Conservation (phyloP, 2,888 invertebrate species). For the Caenorhabditis macrosperma region DNA sequence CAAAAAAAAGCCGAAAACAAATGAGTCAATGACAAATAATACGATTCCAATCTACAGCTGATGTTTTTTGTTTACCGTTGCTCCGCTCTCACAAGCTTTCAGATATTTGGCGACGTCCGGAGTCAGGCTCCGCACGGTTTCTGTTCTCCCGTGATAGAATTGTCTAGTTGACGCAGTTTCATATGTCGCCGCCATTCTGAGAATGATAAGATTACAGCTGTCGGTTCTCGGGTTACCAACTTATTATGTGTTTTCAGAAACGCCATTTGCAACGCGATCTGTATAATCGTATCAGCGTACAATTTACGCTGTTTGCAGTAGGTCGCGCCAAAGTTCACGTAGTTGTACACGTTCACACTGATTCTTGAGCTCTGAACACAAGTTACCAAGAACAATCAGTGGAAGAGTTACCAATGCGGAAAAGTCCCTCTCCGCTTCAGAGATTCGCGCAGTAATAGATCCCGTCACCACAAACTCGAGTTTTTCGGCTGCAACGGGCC, state of each 20-base stretch:
- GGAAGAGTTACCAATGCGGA: slow-evolving; percentile 43
- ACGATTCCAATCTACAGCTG: neutral
- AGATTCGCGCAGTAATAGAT: slow-evolving; percentile 18
- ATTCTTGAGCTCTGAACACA: slow-evolving; percentile 32
- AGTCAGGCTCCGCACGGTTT: slow-evolving; percentile 85
- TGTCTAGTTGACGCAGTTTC: slow-evolving; percentile 85
- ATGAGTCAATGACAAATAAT: no score
- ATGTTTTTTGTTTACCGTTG: slow-evolving; percentile 23
- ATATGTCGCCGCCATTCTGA: slow-evolving; percentile 84
- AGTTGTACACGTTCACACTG: slow-evolving; percentile 45
- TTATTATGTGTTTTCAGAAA: slow-evolving; percentile 83
- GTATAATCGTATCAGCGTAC: slow-evolving; percentile 85
- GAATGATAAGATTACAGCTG: no score
- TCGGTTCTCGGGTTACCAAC: slow-evolving; percentile 26
- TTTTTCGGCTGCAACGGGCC: slow-evolving; percentile 16
- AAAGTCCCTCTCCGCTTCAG: slow-evolving; percentile 80
- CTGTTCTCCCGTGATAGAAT: slow-evolving; percentile 85
- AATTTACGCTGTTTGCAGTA: slow-evolving; percentile 74
- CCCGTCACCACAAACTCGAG: slow-evolving; percentile 41
- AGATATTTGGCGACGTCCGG: slow-evolving; percentile 80
- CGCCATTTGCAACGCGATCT: slow-evolving; percentile 84
- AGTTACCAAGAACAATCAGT: no score
- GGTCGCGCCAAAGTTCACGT: slow-evolving; percentile 33
- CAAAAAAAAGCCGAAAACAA: neutral
- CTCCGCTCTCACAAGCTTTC: slow-evolving; percentile 35